Base-by-base conservation (phyloP, 2,888 invertebrate genomes). In the Caenorhabditis zanzibari region DNA sequence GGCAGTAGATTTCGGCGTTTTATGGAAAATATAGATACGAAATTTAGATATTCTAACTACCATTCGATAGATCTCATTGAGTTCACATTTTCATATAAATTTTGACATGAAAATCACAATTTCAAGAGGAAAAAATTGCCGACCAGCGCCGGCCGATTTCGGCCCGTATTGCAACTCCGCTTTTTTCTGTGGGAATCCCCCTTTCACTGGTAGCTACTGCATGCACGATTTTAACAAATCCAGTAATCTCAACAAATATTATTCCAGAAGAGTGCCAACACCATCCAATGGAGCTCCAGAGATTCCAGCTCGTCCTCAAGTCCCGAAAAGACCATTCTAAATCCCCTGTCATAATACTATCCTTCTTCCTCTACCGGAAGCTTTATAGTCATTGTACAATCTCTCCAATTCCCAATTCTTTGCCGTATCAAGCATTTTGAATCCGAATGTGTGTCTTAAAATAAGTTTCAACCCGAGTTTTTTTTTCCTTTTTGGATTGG, bases 191-290 rank as follows among this genome's bases (percentile, higher is more conserved):
- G n/a, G n/a, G n/a, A n/a, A n/a, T n/a, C n/a, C n/a, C n/a, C n/a
- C n/a, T n/a, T n/a, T n/a, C n/a, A n/a, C n/a, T n/a, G n/a, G n/a
- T n/a, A n/a, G n/a, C n/a, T n/a, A n/a, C n/a, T n/a, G n/a, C n/a
- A n/a, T n/a, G n/a, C n/a, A n/a, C n/a, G n/a, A n/a, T n/a, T n/a
- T n/a, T n/a, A n/a, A n/a, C n/a, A n/a, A n/a, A n/a, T n/a, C n/a
- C n/a, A n/a, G n/a, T n/a, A n/a, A n/a, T n/a, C n/a, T n/a, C n/a
- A 49, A 49, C 14, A 56, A 56, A 0, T 14, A 24, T 26, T 32
- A 3, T 86, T 88, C 68, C 84, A 86, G 88, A 52, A 82, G 88
- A 86, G 86, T 77, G 10, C 86, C 89, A 24, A 89, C 88, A 44
- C 89, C 89, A 66, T 86, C 82, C 47, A 88, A 81, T 66, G 73